Evolutionary conservation across 2,113 vertebrate genomes (phyloP).

Genomic region (Anser cygnoides): DNA sequence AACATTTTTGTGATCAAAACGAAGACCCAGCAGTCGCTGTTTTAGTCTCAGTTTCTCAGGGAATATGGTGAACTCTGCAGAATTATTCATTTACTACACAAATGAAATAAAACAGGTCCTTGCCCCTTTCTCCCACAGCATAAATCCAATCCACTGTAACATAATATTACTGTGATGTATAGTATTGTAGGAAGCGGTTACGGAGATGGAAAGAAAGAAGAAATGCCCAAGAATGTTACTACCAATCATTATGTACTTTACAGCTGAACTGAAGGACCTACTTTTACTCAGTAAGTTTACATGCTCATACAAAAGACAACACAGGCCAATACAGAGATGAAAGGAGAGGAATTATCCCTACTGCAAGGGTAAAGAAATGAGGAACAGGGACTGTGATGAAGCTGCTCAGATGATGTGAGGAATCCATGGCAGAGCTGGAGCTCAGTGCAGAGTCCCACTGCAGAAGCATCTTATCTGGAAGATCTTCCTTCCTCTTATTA

Average conservation of each 20-base stretch:
- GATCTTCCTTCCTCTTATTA: constrained; percentile 22
- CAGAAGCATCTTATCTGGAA: background rate
- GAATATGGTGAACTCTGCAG: background rate
- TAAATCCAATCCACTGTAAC: background rate
- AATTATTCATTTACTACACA: background rate
- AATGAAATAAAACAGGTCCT: constrained; percentile 21
- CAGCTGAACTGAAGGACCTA: background rate
- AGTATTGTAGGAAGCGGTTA: background rate
- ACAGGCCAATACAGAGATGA: background rate
- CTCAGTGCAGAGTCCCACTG: background rate
- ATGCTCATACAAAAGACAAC: background rate
- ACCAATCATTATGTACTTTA: background rate
- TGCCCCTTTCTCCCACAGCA: background rate
- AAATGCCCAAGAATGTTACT: background rate
- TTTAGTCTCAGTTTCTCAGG: background rate
- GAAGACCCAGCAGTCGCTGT: background rate
- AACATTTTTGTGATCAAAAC: background rate
- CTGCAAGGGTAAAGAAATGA: background rate
- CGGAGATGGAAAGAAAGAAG: background rate
- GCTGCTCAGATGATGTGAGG: background rate
- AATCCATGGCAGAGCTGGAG: background rate
- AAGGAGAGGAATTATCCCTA: background rate
- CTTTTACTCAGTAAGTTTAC: background rate
- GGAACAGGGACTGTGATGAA: background rate
- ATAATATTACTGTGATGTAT: background rate